phyloP scores from a whole-genome alignment of 2,797 vertebrate species.

The Acanthurus leucopareius region DNA sequence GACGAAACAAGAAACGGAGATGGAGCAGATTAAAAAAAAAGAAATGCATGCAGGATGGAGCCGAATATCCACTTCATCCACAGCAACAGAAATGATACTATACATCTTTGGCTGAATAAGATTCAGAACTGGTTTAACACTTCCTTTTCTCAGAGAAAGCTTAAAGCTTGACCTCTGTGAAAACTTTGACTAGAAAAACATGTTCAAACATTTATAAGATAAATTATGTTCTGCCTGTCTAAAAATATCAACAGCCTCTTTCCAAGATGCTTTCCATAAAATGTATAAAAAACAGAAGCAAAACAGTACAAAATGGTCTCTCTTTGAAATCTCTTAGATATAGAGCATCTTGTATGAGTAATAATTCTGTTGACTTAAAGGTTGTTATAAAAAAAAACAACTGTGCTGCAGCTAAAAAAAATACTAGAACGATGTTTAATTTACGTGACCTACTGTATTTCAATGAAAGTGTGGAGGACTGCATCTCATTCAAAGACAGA shows the following conservation, averaged over 20 bases:
- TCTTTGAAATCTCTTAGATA: not conserved
- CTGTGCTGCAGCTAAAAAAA: not conserved
- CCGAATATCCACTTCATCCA: not conserved
- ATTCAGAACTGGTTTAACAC: not conserved
- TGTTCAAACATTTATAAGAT: not conserved
- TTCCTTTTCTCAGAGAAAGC: not conserved
- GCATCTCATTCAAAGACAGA: not conserved
- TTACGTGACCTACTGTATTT: not conserved
- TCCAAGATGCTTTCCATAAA: not conserved
- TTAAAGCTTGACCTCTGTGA: not conserved
- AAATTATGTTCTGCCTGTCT: not conserved
- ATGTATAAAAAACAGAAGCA: not conserved
- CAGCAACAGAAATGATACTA: not conserved
- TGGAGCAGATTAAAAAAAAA: not conserved
- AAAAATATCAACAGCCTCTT: not conserved
- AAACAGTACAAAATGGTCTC: not conserved
- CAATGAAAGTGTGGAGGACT: not conserved
- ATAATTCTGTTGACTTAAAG: not conserved
- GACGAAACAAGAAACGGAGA: constrained; percentile 15
- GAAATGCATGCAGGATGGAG: not conserved
- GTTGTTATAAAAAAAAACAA: not conserved
- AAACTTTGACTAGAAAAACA: constrained; percentile 2
- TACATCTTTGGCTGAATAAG: not conserved
- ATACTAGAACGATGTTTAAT: not conserved
- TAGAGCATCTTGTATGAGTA: not conserved